These are phyloP conservation scores for Anabas testudineus DNA, from an alignment of 2,797 vertebrate species.

Conservation along the genomic window DNA sequence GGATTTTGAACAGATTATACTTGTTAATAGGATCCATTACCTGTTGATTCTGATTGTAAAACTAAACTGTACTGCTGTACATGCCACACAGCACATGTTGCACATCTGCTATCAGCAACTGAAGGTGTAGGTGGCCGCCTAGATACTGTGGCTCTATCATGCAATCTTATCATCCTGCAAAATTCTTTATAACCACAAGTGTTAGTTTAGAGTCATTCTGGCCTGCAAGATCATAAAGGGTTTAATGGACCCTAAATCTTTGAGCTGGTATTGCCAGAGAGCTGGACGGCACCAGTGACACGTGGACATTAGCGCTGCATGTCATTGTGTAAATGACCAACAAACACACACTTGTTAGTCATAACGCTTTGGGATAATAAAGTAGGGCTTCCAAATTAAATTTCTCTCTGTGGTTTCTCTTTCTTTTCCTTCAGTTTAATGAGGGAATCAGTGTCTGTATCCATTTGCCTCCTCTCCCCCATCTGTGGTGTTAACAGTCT, in stretches of 20 bases:
- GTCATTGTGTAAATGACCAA: not conserved
- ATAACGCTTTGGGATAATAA: not conserved
- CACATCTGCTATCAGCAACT: not conserved
- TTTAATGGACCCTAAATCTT: not conserved
- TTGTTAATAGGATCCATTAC: no score
- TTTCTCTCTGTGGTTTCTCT: not conserved
- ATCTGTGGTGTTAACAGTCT: slow-evolving; percentile 11
- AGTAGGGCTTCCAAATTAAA: not conserved
- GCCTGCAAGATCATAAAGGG: not conserved
- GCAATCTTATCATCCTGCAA: not conserved
- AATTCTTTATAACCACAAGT: not conserved
- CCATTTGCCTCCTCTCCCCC: slow-evolving; percentile 11
- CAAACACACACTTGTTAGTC: not conserved
- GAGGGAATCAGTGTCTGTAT: not conserved
- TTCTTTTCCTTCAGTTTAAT: not conserved
- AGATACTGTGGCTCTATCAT: not conserved
- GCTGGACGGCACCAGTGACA: not conserved
- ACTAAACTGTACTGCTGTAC: not conserved
- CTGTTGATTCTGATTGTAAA: no score
- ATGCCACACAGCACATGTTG: no score
- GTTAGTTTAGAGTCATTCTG: not conserved
- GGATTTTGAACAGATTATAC: no score
- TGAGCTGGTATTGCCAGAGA: not conserved
- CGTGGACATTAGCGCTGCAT: not conserved
- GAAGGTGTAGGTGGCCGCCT: not conserved